phyloP scores from a whole-genome alignment of 1,140 invertebrate species.

The Drosophila fuyamai region DNA sequence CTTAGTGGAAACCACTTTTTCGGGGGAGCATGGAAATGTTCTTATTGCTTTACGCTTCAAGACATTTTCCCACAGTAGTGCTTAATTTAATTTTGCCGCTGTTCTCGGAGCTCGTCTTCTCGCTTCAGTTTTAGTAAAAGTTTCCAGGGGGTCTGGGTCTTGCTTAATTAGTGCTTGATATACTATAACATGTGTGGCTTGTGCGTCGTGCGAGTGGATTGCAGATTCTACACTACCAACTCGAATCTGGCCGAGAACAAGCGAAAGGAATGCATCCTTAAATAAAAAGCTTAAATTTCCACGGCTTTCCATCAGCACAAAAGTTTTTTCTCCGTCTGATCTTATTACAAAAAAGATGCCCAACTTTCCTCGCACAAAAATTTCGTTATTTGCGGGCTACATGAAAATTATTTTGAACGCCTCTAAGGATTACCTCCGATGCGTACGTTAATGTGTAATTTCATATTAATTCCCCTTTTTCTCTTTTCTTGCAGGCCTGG shows the following conservation, averaged over 20 bases:
- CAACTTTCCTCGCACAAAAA: slow-evolving; percentile 4
- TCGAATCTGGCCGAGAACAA: background rate
- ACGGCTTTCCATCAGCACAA: background rate
- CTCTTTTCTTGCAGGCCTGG: slow-evolving; percentile 11
- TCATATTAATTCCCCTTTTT: slow-evolving; percentile 20
- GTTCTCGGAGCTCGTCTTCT: slow-evolving; percentile 41
- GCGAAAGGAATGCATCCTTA: background rate
- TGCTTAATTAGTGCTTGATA: slow-evolving; percentile 73
- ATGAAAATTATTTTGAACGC: slow-evolving; percentile 4
- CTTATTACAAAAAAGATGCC: background rate
- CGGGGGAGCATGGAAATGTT: slow-evolving; percentile 58
- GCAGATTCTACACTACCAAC: slow-evolving; percentile 8
- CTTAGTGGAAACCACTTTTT: slow-evolving; percentile 35
- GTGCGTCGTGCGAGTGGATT: background rate
- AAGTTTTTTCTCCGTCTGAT: slow-evolving; percentile 1
- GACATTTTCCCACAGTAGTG: slow-evolving; percentile 79
- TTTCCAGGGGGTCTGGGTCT: slow-evolving; percentile 36
- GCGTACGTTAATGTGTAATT: slow-evolving; percentile 35
- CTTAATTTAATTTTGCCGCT: slow-evolving; percentile 74
- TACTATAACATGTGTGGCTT: slow-evolving; percentile 13
- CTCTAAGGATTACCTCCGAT: slow-evolving; percentile 26
- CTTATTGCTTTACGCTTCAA: slow-evolving; percentile 77
- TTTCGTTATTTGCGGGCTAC: slow-evolving; percentile 15
- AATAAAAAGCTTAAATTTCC: background rate
- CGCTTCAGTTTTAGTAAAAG: slow-evolving; percentile 68